phyloP scores from a whole-genome alignment of 35 echinoderm and acorn worm genomes.

The Hemicentrotus pulcherrimus region DNA sequence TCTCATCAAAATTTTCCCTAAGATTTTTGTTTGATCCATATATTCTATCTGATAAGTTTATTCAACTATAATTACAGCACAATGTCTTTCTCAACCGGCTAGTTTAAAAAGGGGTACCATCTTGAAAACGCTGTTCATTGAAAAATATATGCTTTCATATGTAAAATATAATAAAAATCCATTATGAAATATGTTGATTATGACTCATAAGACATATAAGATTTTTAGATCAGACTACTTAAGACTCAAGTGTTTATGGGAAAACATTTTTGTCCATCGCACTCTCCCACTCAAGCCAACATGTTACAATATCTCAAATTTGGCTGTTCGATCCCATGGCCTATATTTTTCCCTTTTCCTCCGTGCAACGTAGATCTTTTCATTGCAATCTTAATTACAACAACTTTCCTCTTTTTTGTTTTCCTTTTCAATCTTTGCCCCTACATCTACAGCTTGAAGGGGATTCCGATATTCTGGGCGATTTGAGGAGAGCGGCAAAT shows the following conservation, averaged over 20 bases:
- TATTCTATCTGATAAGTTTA: too few relatives aligned
- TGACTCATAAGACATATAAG: not conserved
- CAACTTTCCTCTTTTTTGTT: not conserved
- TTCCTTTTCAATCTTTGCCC: slow-evolving; percentile 20
- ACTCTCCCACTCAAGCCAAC: not conserved
- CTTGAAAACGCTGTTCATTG: too few relatives aligned
- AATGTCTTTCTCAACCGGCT: not conserved
- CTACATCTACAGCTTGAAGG: not conserved
- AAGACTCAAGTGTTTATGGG: not conserved
- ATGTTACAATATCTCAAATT: not conserved
- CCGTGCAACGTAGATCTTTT: not conserved
- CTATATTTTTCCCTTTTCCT: not conserved
- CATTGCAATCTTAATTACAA: not conserved
- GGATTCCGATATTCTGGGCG: slow-evolving; percentile 43
- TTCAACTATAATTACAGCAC: too few relatives aligned
- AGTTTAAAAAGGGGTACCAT: not conserved
- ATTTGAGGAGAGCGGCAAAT: slow-evolving; percentile 44
- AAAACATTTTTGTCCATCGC: not conserved
- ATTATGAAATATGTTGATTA: not conserved
- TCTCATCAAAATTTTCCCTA: too few relatives aligned
- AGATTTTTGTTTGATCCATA: too few relatives aligned
- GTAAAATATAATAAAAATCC: not conserved
- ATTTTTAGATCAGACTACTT: not conserved
- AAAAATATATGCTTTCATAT: too few relatives aligned
- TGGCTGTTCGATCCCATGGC: not conserved